phyloP scores from a whole-genome alignment of 2,113 vertebrate genomes.

The Malurus elegans region DNA sequence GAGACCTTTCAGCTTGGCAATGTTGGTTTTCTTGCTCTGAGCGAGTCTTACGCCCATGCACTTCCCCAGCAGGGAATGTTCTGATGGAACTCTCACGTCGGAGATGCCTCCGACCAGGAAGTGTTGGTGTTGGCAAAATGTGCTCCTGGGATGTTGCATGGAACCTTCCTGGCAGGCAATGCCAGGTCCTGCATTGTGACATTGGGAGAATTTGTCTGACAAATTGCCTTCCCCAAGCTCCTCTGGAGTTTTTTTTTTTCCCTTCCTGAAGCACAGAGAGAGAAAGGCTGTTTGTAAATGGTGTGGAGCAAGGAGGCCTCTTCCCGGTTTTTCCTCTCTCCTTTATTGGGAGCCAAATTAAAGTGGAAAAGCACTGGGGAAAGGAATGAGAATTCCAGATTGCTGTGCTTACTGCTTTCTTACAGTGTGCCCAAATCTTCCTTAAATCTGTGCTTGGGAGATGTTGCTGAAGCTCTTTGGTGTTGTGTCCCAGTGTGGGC shows the following conservation, averaged over 20 bases:
- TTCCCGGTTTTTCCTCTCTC: background rate
- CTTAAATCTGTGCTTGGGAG: background rate
- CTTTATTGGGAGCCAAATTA: rapidly evolving
- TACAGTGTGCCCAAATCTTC: background rate
- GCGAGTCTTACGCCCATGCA: rapidly evolving
- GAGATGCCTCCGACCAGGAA: rapidly evolving
- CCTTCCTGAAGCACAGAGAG: background rate
- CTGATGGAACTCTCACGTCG: rapidly evolving
- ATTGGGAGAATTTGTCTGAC: background rate
- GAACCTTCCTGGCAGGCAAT: background rate
- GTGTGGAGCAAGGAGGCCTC: background rate
- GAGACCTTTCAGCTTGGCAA: background rate
- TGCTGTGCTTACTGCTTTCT: background rate
- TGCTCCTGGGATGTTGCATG: background rate
- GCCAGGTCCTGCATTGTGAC: background rate
- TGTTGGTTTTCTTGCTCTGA: background rate
- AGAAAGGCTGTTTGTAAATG: background rate
- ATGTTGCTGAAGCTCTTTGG: background rate
- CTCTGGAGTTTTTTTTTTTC: background rate
- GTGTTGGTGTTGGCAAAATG: rapidly evolving
- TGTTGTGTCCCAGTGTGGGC: too few species aligned
- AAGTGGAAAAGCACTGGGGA: background rate
- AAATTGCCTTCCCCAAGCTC: background rate
- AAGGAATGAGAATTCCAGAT: background rate
- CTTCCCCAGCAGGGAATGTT: background rate